phyloP scores from a whole-genome alignment of 2,113 vertebrate species.

The Tursiops truncatus region DNA sequence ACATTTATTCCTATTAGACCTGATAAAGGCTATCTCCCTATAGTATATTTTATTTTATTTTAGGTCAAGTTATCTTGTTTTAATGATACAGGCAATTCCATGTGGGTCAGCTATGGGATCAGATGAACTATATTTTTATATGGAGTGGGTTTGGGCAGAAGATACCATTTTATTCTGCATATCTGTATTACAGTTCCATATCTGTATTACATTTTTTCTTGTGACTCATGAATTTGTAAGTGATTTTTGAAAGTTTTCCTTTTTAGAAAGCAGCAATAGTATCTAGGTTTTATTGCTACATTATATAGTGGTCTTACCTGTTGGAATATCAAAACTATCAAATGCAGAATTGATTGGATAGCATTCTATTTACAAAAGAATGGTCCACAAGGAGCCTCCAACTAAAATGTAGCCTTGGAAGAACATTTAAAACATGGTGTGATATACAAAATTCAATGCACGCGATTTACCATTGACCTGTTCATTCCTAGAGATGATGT shows the following conservation, averaged over 20 bases:
- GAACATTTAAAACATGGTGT: not conserved
- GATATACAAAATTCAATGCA: not conserved
- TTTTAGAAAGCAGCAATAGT: not conserved
- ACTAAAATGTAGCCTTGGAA: not conserved
- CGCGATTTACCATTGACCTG: not conserved
- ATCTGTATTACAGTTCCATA: not conserved
- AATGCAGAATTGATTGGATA: not conserved
- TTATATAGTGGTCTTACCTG: not conserved
- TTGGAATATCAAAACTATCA: not conserved
- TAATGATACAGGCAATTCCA: not conserved
- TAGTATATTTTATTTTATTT: constrained; percentile 13
- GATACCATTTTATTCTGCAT: constrained; percentile 1
- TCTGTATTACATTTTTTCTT: not conserved
- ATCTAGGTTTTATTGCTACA: not conserved
- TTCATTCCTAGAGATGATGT: not conserved
- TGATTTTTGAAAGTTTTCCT: not conserved
- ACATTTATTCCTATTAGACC: not conserved
- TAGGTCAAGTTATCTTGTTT: not conserved
- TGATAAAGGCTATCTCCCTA: not conserved
- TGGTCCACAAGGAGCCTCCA: not conserved
- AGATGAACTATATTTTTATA: not conserved
- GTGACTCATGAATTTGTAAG: not conserved
- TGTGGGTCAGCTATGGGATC: not conserved
- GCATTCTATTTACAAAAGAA: not conserved
- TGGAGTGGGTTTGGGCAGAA: not conserved